A percentile compares a stretch with the other conserved stretches of the same genome.
These are phyloP conservation scores for Phortica okadai DNA, from an alignment of 2,888 invertebrate genomes.

Conservation along the genomic window DNA sequence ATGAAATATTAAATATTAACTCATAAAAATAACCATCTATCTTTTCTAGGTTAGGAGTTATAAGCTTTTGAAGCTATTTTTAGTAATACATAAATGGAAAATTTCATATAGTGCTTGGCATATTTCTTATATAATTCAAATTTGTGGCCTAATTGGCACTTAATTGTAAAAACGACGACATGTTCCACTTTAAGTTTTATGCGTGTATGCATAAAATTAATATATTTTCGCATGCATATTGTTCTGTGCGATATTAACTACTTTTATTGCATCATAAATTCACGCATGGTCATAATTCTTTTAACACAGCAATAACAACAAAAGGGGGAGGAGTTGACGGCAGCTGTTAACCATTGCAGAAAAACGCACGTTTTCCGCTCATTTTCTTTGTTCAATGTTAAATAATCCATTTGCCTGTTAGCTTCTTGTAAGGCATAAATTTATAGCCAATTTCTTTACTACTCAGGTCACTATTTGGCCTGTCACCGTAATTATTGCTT, in stretches of 20 bases:
- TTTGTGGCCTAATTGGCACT: too few species aligned
- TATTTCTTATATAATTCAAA: too few species aligned
- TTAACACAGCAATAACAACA: background rate
- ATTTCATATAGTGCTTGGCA: too few species aligned
- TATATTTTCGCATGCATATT: background rate
- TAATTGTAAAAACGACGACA: background rate
- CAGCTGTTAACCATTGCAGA: slow-evolving; percentile 5
- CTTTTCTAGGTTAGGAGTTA: too few species aligned
- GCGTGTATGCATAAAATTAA: slow-evolving; percentile 6
- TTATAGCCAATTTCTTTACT: slow-evolving; percentile 1
- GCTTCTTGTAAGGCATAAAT: background rate
- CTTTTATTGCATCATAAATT: slow-evolving; percentile 13
- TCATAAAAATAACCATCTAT: too few species aligned
- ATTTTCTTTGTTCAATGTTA: background rate
- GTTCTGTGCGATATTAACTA: background rate
- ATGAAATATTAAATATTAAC: too few species aligned
- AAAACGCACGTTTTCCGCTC: background rate
- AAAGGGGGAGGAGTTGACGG: background rate
- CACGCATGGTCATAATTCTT: background rate
- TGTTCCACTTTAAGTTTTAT: background rate
- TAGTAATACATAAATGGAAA: too few species aligned
- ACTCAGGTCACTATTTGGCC: background rate
- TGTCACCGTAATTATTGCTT: background rate
- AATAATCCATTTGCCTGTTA: background rate
- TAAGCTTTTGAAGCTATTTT: too few species aligned